Evolutionary conservation across 2,797 vertebrate species (phyloP), one percentile per base, ranked within the genome.

Genomic region (Tapirus indicus): DNA sequence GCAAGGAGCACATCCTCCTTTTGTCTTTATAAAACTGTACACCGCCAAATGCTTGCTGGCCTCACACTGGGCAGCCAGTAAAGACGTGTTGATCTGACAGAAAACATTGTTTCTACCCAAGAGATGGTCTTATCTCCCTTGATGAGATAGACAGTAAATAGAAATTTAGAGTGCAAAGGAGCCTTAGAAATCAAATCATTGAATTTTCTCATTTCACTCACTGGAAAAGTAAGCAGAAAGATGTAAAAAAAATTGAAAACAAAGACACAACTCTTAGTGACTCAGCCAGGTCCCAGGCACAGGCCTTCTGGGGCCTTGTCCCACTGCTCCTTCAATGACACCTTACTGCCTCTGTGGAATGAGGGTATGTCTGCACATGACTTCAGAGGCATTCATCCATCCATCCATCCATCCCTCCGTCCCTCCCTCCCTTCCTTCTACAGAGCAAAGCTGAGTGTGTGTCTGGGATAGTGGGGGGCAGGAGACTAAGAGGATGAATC

Each of bases 71-170:
- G 74, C 52, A n/a, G 35, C 49, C 66, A 47, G n/a, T 2, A 64
- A 49, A 20, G 16, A 62, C 5, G 9, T 66, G 56, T 47, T 10
- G 49, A 44, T 80, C 74, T 47, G 20, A 82, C 10, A 58, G 91
- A 78, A 91, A 44, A 91, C 38, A 58, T 4, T 52, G 44, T 79
- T 95, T 89, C 71, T 35, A 56, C 29, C 35, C 49, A 44, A 95
- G 82, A 83, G 52, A 47, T 47, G 23, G 18, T 77, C 86, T 75
- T 68, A 64, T 82, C 77, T 56, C 21, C 56, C 62, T 74, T 68
- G 35, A 78, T 25, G 75, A 95, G 44, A 71, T 7, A 82, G 68
- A 88, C 56, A 96, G 84, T 71, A 71, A 69, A 89, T 8, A 85
- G 88, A 93, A 82, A 91, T 66, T n/a, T 18, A 25, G 75, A 93